phyloP scores from a whole-genome alignment of 30 jellyfish, hydroid and myxozoan genomes.

The Mastigias papua region DNA sequence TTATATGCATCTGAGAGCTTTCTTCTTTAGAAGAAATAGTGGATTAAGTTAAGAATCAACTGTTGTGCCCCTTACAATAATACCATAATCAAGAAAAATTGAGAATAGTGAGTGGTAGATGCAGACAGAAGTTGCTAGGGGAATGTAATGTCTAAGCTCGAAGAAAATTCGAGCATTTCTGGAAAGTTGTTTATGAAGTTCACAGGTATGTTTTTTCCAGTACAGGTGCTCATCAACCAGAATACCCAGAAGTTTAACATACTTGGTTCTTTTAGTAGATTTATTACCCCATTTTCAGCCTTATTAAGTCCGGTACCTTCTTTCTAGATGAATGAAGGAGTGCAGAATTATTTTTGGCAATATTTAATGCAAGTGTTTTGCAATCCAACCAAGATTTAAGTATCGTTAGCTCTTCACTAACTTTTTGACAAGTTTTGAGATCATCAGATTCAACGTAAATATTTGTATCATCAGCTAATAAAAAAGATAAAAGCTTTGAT shows the following conservation, averaged over 20 bases:
- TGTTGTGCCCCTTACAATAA: neutral
- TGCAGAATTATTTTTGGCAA: neutral
- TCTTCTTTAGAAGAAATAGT: neutral
- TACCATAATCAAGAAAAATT: neutral
- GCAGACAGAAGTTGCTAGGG: neutral
- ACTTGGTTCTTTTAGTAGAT: neutral
- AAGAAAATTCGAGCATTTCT: neutral
- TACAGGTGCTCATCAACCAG: neutral
- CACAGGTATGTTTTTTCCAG: neutral
- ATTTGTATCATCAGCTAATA: no score
- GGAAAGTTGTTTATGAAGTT: neutral
- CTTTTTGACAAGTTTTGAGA: no score
- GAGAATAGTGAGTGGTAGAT: neutral
- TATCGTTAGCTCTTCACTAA: neutral
- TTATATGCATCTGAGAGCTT: neutral
- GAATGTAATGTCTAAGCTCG: neutral
- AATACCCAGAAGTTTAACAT: neutral
- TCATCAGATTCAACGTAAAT: no score
- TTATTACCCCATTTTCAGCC: neutral
- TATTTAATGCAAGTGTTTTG: neutral
- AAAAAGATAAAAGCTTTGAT: no score
- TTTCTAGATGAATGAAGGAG: neutral
- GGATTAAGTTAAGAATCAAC: neutral
- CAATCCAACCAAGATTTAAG: neutral
- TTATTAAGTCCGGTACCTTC: neutral